These are phyloP conservation scores for Pseudonaja textilis DNA, from an alignment of 2,113 vertebrate genomes.

Conservation along the genomic window DNA sequence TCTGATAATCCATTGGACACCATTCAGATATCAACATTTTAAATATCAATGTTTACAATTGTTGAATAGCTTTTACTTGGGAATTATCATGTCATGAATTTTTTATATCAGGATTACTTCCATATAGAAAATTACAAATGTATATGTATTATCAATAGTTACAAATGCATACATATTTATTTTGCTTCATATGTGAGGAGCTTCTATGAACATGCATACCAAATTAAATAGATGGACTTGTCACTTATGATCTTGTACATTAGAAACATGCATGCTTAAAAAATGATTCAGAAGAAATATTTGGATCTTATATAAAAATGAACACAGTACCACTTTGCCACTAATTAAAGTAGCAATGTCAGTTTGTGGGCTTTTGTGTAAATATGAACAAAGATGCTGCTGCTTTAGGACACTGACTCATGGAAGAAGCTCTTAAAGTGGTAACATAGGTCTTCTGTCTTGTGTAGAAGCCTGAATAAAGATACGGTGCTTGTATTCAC, in stretches of 20 bases:
- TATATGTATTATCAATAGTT: background rate
- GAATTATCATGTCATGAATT: background rate
- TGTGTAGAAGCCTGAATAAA: no score
- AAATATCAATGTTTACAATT: background rate
- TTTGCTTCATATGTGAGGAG: background rate
- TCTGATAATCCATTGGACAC: background rate
- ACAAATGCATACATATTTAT: background rate
- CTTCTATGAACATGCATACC: background rate
- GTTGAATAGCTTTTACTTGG: background rate
- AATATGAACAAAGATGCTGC: background rate
- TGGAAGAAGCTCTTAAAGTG: background rate
- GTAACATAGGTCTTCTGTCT: background rate
- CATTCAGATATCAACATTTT: background rate
- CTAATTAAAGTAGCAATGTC: background rate
- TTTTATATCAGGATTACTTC: background rate
- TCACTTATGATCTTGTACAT: background rate
- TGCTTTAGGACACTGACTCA: background rate
- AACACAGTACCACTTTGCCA: background rate
- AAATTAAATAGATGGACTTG: slow-evolving; percentile 1
- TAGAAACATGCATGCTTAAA: background rate
- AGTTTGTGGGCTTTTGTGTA: background rate
- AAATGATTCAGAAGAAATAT: background rate
- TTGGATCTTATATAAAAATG: background rate
- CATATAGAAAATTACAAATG: background rate
- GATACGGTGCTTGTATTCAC: background rate